Percentiles rank a stretch among this genome's conserved stretches.
Evolutionary conservation across 1,140 invertebrate species (phyloP).

Genomic region (Halesus radiatus): DNA sequence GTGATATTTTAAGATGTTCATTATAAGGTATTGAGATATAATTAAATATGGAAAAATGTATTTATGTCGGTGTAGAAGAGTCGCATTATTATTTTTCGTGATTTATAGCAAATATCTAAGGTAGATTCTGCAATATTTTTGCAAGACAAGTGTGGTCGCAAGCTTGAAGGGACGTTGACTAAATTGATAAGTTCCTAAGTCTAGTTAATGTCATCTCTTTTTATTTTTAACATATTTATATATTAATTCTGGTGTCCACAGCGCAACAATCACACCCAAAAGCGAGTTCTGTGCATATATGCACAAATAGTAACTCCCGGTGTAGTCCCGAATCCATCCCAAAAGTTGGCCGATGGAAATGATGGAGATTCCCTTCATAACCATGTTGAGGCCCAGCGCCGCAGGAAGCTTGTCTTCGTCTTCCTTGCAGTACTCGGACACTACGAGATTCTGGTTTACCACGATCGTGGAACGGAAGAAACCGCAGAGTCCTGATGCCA

Average conservation of each 20-base stretch:
- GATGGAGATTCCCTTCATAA: constrained; percentile 78
- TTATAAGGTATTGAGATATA: too few species aligned
- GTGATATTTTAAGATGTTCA: too few species aligned
- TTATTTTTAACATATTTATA: constrained; percentile 49
- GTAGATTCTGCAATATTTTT: too few species aligned
- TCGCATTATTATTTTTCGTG: too few species aligned
- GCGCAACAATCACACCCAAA: constrained; percentile 69
- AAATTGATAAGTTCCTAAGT: too few species aligned
- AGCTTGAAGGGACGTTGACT: too few species aligned
- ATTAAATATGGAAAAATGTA: too few species aligned
- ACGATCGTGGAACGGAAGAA: constrained; percentile 77
- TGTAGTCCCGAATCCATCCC: constrained; percentile 77
- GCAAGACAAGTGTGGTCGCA: too few species aligned
- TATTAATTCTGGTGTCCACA: constrained; percentile 74
- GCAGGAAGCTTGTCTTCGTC: constrained; percentile 73
- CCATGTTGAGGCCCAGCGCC: constrained; percentile 81
- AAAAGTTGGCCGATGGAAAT: constrained; percentile 77
- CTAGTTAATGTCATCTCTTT: not conserved
- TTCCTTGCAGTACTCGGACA: constrained; percentile 75
- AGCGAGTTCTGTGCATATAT: constrained; percentile 75
- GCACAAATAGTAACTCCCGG: constrained; percentile 73
- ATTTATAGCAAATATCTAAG: too few species aligned
- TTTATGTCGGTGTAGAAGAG: too few species aligned
- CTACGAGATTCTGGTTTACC: constrained; percentile 78
- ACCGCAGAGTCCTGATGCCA: constrained; percentile 72